phyloP scores from a whole-genome alignment of 2,797 vertebrate genomes.

The Gallinago nigripennis region DNA sequence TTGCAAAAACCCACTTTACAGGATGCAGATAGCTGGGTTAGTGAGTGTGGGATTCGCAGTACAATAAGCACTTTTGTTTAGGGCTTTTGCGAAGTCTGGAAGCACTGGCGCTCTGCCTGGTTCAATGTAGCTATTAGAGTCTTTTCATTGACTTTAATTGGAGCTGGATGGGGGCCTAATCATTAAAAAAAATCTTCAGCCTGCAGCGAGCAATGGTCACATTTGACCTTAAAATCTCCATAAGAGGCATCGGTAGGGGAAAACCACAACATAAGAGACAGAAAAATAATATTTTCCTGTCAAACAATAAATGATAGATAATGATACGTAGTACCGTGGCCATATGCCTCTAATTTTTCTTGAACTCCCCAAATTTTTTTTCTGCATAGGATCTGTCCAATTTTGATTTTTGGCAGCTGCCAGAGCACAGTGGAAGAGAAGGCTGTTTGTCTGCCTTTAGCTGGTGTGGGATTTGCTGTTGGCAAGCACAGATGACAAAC shows the following conservation, averaged over 20 bases:
- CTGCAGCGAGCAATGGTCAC: background rate
- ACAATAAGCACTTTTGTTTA: constrained; percentile 49
- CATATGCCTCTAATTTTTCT: constrained; percentile 38
- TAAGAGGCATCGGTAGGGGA: background rate
- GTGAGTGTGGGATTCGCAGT: background rate
- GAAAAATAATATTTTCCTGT: background rate
- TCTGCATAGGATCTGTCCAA: background rate
- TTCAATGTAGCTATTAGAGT: constrained; percentile 27
- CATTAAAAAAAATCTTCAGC: constrained; percentile 34
- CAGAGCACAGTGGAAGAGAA: background rate
- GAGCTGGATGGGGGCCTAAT: constrained; percentile 45
- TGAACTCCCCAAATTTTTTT: background rate
- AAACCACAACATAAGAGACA: background rate
- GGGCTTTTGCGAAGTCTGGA: constrained; percentile 24
- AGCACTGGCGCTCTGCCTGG: background rate
- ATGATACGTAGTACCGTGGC: background rate
- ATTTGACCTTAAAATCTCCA: constrained; percentile 27
- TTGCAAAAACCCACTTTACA: background rate
- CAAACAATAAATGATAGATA: background rate
- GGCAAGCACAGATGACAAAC: constrained; percentile 49
- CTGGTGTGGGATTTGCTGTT: constrained; percentile 56
- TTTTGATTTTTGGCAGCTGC: constrained; percentile 49
- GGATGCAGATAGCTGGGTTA: background rate
- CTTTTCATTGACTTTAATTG: constrained; percentile 59
- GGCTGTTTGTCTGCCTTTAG: constrained; percentile 37